Percentiles rank a stretch among this genome's conserved stretches.
Conservation (phyloP, 2,113 vertebrate species). For the Macquaria australasica region DNA sequence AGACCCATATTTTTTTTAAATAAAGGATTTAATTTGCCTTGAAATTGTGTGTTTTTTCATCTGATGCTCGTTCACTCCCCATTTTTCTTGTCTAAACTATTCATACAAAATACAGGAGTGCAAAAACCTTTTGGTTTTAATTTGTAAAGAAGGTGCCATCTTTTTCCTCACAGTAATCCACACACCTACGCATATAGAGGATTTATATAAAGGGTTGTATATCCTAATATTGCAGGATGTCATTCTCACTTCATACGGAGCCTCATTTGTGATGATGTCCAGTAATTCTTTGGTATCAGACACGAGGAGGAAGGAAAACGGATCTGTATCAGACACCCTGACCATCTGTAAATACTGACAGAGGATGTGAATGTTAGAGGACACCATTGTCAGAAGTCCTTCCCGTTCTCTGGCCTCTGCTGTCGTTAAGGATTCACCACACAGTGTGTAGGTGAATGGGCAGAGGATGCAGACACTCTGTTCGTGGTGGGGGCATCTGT, state of each 20-base stretch:
- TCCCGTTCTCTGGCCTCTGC: constrained; percentile 58
- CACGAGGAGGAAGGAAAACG: constrained; percentile 10
- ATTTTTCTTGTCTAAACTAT: background rate
- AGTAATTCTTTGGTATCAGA: constrained; percentile 27
- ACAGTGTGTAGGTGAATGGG: constrained; percentile 43
- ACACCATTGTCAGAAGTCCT: constrained; percentile 65
- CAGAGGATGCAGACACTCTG: constrained; percentile 43
- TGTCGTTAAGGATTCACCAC: constrained; percentile 63
- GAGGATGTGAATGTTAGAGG: constrained; percentile 66
- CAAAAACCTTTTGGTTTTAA: background rate
- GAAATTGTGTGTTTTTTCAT: constrained; percentile 6
- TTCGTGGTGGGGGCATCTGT: constrained; percentile 38
- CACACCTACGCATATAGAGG: background rate
- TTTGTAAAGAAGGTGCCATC: background rate
- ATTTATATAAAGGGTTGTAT: background rate
- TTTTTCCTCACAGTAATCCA: background rate
- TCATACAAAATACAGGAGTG: background rate
- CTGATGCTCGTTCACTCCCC: background rate
- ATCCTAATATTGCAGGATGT: background rate
- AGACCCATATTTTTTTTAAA: constrained; percentile 2
- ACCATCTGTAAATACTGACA: constrained; percentile 54
- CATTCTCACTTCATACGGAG: background rate
- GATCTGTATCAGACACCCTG: constrained; percentile 44
- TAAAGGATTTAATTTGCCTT: constrained; percentile 34
- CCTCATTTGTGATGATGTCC: constrained; percentile 7